A percentile compares a stretch with the other conserved stretches of the same genome.
phyloP scores from a whole-genome alignment of 1,140 invertebrate genomes.

The Hycleus phaleratus region DNA sequence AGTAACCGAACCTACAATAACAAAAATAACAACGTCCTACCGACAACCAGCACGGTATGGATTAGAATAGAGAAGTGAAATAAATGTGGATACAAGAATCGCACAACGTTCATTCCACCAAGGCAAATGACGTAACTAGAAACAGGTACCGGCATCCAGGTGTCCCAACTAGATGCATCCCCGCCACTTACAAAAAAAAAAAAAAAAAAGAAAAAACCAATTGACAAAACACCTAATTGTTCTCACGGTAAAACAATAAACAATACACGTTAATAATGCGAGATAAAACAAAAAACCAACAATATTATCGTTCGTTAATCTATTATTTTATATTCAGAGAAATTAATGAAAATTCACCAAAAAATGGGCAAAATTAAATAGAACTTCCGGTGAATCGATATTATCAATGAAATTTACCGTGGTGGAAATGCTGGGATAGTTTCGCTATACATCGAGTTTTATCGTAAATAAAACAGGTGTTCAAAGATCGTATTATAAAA shows the following conservation, averaged over 20 bases:
- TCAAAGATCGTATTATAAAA: not conserved
- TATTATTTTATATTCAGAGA: no score
- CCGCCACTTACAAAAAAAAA: no score
- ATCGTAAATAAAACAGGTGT: slow-evolving; percentile 10
- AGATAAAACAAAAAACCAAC: no score
- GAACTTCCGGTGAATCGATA: not conserved
- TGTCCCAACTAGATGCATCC: no score
- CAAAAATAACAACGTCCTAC: slow-evolving; percentile 4
- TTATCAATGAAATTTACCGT: not conserved
- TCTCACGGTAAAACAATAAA: no score
- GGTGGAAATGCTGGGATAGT: slow-evolving; percentile 3
- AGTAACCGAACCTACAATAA: slow-evolving; percentile 4
- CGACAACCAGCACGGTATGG: slow-evolving; percentile 1
- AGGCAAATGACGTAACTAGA: not conserved
- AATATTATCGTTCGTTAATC: no score
- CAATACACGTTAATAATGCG: no score
- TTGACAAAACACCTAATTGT: no score
- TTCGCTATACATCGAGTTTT: slow-evolving; percentile 2
- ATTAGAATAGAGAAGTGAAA: slow-evolving; percentile 14
- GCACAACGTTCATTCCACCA: not conserved
- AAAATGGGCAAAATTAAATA: not conserved
- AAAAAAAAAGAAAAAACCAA: no score
- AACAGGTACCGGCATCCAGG: no score
- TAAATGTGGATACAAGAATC: not conserved
- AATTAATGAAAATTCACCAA: not conserved